Evolutionary conservation across 2,113 vertebrate genomes (phyloP).

Genomic region (Panthera leo): DNA sequence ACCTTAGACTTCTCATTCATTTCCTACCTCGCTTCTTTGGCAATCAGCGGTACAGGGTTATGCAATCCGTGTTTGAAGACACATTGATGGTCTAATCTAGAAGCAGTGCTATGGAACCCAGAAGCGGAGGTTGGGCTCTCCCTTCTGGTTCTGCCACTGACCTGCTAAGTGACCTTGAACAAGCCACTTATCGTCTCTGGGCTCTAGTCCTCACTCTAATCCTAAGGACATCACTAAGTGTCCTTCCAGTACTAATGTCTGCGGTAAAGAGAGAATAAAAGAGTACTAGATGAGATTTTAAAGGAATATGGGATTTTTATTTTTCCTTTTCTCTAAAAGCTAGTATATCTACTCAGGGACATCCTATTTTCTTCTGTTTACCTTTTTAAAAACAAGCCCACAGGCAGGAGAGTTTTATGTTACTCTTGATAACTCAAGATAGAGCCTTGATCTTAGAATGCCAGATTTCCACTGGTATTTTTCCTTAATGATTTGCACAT

Average conservation of each 20-base stretch:
- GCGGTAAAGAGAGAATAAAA: not conserved
- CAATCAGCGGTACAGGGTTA: not conserved
- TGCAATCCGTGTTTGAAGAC: not conserved
- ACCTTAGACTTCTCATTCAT: not conserved
- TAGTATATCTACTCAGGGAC: not conserved
- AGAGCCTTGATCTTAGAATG: slow-evolving; percentile 12
- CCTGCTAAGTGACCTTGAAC: not conserved
- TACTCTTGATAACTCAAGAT: slow-evolving; percentile 19
- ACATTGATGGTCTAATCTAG: not conserved
- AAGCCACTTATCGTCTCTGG: not conserved
- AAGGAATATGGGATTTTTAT: not conserved
- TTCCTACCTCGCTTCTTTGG: not conserved
- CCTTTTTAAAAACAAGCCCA: slow-evolving; percentile 42
- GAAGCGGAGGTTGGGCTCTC: not conserved
- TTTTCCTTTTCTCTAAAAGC: slow-evolving; percentile 1
- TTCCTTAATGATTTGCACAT: slow-evolving; percentile 37
- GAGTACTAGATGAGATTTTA: not conserved
- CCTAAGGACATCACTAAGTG: not conserved
- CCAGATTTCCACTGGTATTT: slow-evolving; percentile 6
- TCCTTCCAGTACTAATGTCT: not conserved
- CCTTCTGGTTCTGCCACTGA: not conserved
- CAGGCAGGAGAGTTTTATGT: not conserved
- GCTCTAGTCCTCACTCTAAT: not conserved
- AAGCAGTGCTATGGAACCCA: not conserved
- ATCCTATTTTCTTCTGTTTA: slow-evolving; percentile 22